Evolutionary conservation across 2,797 vertebrate genomes (phyloP).

Genomic region (Xenentodon cancila): DNA sequence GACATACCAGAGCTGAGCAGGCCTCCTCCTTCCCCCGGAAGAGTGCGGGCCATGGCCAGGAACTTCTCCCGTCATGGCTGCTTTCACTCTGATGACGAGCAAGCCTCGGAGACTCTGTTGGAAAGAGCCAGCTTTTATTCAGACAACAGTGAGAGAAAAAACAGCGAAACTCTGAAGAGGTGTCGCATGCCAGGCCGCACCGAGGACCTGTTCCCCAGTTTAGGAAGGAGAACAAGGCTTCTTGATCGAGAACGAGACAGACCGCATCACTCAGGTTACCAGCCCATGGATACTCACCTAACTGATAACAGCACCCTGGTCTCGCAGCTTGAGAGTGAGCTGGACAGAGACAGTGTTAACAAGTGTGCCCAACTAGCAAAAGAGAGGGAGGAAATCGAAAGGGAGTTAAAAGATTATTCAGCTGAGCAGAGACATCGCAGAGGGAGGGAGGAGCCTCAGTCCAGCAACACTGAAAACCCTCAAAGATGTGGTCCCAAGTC

Average conservation of each 20-base stretch:
- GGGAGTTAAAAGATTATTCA: slow-evolving; percentile 72
- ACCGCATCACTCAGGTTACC: slow-evolving; percentile 51
- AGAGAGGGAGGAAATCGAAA: slow-evolving; percentile 80
- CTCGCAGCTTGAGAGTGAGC: slow-evolving; percentile 72
- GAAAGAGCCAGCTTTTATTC: slow-evolving; percentile 83
- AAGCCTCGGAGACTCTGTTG: slow-evolving; percentile 76
- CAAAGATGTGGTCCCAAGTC: slow-evolving; percentile 39
- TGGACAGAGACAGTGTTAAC: slow-evolving; percentile 68
- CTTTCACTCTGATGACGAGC: slow-evolving; percentile 83
- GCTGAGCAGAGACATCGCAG: slow-evolving; percentile 46
- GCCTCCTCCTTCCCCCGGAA: slow-evolving; percentile 77
- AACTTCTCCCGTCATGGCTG: slow-evolving; percentile 84
- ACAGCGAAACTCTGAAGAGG: slow-evolving; percentile 67
- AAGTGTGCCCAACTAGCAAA: slow-evolving; percentile 77
- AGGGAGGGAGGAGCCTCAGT: slow-evolving; percentile 39
- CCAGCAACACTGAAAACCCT: slow-evolving; percentile 53
- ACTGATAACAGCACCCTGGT: slow-evolving; percentile 72
- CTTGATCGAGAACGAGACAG: slow-evolving; percentile 65
- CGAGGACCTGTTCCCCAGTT: slow-evolving; percentile 70
- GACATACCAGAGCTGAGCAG: slow-evolving; percentile 66
- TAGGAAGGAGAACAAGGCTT: slow-evolving; percentile 62
- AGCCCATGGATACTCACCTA: slow-evolving; percentile 67
- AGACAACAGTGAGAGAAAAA: slow-evolving; percentile 79
- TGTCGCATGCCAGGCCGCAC: slow-evolving; percentile 35
- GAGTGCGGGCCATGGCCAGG: slow-evolving; percentile 78